Conservation (phyloP, 1,140 invertebrate genomes). For the Lordiphosa collinella region DNA sequence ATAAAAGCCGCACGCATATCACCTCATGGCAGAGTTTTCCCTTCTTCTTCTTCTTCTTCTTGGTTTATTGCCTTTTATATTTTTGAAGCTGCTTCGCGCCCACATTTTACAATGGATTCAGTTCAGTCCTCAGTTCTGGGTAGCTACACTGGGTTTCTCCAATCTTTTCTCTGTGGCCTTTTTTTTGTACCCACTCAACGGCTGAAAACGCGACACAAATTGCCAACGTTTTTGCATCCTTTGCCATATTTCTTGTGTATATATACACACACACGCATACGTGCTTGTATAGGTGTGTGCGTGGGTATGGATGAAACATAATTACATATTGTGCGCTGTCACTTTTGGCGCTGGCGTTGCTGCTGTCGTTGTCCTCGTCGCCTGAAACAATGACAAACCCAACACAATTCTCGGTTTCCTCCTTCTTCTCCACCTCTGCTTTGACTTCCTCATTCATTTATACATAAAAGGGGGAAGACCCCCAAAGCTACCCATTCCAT, state of each 20-base stretch:
- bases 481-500: not conserved
- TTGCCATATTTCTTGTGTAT: slow-evolving; percentile 57
- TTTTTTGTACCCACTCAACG: slow-evolving; percentile 11
- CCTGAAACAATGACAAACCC: slow-evolving; percentile 48
- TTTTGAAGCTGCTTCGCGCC: slow-evolving; percentile 17
- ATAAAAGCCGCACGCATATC: slow-evolving; percentile 70
- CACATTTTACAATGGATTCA: slow-evolving; percentile 33
- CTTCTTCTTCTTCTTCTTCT: not conserved
- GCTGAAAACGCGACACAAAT: slow-evolving; percentile 64
- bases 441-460: slow-evolving; percentile 51
- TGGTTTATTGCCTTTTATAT: slow-evolving; percentile 45
- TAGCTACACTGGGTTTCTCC: not conserved
- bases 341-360: slow-evolving; percentile 60
- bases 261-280: too few species aligned
- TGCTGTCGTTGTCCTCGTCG: slow-evolving; percentile 40
- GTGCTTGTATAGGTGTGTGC: slow-evolving; percentile 1
- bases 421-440: too few species aligned
- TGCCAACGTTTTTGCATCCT: slow-evolving; percentile 76
- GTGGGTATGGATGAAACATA: slow-evolving; percentile 57
- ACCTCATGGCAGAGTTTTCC: slow-evolving; percentile 25
- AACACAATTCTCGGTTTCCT: slow-evolving; percentile 25
- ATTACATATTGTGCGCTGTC: slow-evolving; percentile 76
- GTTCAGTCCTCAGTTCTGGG: not conserved
- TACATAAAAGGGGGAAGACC: slow-evolving; percentile 2
- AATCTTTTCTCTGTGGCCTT: slow-evolving; percentile 14